Evolutionary conservation across 2,888 invertebrate species (phyloP), one percentile per base, ranked within the genome.

Genomic region (Scelioninae gen. 1): DNA sequence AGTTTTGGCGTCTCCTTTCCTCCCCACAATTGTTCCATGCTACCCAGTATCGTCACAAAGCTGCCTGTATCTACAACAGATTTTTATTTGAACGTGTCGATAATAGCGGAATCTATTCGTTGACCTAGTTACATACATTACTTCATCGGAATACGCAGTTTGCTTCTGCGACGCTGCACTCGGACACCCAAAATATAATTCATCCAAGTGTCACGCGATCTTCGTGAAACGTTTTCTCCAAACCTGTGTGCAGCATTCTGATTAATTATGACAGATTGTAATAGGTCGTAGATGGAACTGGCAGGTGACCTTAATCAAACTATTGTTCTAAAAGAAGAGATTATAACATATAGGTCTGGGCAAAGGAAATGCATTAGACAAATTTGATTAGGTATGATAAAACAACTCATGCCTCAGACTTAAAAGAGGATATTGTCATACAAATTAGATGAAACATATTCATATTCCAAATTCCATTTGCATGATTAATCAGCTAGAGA

Each of bases 111-210:
- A 47, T 40, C 53, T 29, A 43, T 15, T 80, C 58, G 68, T 68
- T 66, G 80, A 80, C 74, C 80, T 16, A 80, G 68, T 68, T 72
- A 23, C 72, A 66, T 72, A 51, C 62, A 68, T 68, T 74, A 68
- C 40, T 58, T 13, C 11, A 45, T 29, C 38, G 56, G 56, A 78
- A 60, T 16, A 65, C 58, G 71, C 60, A 65, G 63, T 78, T 65
- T 71, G 63, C n/a, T n/a, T n/a, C n/a, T n/a, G n/a, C n/a, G n/a
- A n/a, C n/a, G n/a, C n/a, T n/a, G 63, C 40, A 53, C 34, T 76
- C 53, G 53, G 51, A 13, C 49, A 29, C 23, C 15, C 31, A 16
- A 40, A 51, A 58, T 76, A 68, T 66, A 58, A 76, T 66, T 76
- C 43, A 60, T 56, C 34, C 47, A 10, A 4, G 32, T 75, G 75